Base-by-base conservation (phyloP, 2,888 invertebrate genomes). In the Gibbula magus region DNA sequence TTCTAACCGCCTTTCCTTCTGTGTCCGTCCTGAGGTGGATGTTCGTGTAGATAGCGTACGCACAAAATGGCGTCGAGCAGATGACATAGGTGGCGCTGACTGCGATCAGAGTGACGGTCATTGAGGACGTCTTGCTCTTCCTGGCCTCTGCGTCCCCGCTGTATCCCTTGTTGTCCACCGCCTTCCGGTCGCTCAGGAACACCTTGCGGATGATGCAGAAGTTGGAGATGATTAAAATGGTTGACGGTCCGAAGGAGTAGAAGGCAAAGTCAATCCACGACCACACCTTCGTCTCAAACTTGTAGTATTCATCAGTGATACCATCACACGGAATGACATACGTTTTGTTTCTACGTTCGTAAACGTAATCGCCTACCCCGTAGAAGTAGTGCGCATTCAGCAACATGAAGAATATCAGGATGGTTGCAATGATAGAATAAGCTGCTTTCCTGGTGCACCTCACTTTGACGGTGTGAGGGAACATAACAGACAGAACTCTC, bases 31-130 rank as follows among this genome's bases (percentile, higher is more conserved):
- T n/a, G 10, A 22, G 16, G 51, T 16, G 25, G 0, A 74, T 74
- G 51, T 74, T 74, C 51, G 51, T 52, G 51, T 74, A 74, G 39
- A 74, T 74, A 22, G 51, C 25, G 25, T 39, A 51, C 2, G 51
- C 51, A 74, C 74, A 74, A 22, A 74, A 39, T 1, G 74, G 74
- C 10, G 74, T 74, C 13, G 74, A 51, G 51, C 74, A 74, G 29
- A 74, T 51, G 1, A 74, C 74, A 52, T 74, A 74, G 5, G 74
- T 45, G n/a, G 51, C 45, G 25, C 74, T 74, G 10, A 51, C 51
- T 7, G 25, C 51, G 20, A 74, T 25, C 22, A 74, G 51, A 20
- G 51, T 74, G 45, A 51, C 20, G 2, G 74, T 74, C 25, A 74
- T 45, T 1, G 74, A 74, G 20, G 74, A 52, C 2, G 74, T 25